Conservation (phyloP, 1,140 invertebrate genomes). For the Acyrthosiphon pisum region DNA sequence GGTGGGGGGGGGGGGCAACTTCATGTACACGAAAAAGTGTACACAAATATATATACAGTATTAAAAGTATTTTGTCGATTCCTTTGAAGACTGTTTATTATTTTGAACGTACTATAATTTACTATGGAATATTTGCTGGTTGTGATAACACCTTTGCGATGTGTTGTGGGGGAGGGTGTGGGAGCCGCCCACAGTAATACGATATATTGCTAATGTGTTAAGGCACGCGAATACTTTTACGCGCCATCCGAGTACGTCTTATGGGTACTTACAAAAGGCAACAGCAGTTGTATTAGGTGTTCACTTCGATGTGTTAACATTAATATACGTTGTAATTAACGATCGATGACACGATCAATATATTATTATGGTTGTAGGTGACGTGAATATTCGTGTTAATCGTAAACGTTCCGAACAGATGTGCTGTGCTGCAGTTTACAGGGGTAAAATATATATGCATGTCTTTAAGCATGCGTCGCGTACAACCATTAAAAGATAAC, state of each 20-base stretch:
- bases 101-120: not conserved
- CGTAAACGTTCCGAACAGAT: slow-evolving; percentile 31
- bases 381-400: not conserved
- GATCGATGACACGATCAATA: not conserved
- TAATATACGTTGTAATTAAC: not conserved
- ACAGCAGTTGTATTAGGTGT: not conserved
- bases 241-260: not conserved
- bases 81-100: not conserved
- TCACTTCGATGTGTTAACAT: not conserved
- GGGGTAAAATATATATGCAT: slow-evolving; percentile 10
- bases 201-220: not conserved
- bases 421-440: not conserved
- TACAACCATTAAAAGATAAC: slow-evolving; percentile 16
- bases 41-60: no score
- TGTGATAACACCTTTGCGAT: not conserved
- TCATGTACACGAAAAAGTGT: no score
- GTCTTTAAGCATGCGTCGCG: not conserved
- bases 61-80: not conserved
- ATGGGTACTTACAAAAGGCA: not conserved
- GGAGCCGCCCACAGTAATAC: not conserved
- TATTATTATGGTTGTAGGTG: not conserved
- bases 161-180: not conserved
- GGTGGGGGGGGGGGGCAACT: no score
- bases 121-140: not conserved
- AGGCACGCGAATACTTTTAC: not conserved